A percentile compares a stretch with the other conserved stretches of the same genome.
Evolutionary conservation across 2,797 vertebrate species (phyloP).

Genomic region (Clarias laeviceps): DNA sequence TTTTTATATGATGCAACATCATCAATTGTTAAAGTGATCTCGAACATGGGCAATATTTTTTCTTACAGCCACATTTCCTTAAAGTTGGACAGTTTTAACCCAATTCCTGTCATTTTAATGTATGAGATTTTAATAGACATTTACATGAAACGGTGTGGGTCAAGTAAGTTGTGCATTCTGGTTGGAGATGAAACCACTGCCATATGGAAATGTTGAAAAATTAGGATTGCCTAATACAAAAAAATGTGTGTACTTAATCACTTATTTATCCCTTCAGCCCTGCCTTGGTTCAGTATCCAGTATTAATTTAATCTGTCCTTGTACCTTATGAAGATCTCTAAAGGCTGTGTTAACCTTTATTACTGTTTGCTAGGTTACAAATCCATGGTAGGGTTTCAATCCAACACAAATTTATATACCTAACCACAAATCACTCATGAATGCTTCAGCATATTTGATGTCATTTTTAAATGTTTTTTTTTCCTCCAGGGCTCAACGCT

Average conservation of each 20-base stretch:
- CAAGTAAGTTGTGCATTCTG: neutral
- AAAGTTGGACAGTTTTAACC: too few species aligned
- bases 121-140: too few species aligned
- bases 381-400: neutral
- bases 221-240: neutral
- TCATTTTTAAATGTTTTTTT: neutral
- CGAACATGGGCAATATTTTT: too few species aligned
- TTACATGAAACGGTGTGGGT: too few species aligned
- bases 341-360: neutral
- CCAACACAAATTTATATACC: neutral
- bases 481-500: conserved; percentile 77
- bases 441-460: conserved; percentile 23
- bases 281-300: conserved; percentile 60
- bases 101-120: too few species aligned
- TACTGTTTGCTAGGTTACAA: neutral
- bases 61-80: too few species aligned
- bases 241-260: neutral
- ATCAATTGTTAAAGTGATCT: too few species aligned
- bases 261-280: conserved; percentile 66
- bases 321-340: neutral
- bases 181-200: neutral
- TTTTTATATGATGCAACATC: too few species aligned
- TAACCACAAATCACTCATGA: neutral
- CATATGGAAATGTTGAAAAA: neutral
- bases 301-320: neutral